A percentile compares a stretch with the other conserved stretches of the same genome.
Conservation (phyloP, 2,888 invertebrate species). For the Urechis unicinctus region DNA sequence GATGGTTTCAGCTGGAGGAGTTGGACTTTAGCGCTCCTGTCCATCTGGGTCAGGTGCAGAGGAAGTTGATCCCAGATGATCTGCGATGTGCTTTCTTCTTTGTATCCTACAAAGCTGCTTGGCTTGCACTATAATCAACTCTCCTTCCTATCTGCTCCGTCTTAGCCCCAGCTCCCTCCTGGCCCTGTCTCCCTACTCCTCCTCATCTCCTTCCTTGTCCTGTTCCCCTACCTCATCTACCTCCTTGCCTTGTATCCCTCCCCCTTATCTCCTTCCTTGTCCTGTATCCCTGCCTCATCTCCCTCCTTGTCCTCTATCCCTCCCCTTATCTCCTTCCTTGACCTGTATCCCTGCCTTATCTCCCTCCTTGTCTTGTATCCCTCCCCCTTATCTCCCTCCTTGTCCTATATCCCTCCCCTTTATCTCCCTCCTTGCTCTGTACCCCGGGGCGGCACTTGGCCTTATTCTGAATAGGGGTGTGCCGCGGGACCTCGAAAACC, state of each 20-base stretch:
- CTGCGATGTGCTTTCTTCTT: constrained; percentile 65
- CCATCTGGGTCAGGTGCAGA: constrained; percentile 1
- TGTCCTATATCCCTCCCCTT: neutral
- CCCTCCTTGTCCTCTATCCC: neutral
- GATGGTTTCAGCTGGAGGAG: constrained; percentile 22
- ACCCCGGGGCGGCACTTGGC: too few relatives aligned
- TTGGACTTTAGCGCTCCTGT: constrained; percentile 17
- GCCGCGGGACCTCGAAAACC: too few relatives aligned
- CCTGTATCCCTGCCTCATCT: neutral
- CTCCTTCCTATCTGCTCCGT: too few relatives aligned
- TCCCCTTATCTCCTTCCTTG: neutral
- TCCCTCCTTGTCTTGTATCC: neutral
- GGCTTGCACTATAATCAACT: too few relatives aligned
- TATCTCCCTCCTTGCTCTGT: neutral
- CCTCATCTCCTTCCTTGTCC: constrained; percentile 57
- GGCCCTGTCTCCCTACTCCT: too few relatives aligned
- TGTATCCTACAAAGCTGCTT: constrained; percentile 62
- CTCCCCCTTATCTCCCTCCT: neutral
- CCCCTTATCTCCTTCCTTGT: neutral
- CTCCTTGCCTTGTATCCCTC: constrained; percentile 11
- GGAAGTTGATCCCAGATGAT: constrained; percentile 50
- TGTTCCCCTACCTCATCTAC: constrained; percentile 37
- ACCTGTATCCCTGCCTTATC: neutral
- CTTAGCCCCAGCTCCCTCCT: too few relatives aligned
- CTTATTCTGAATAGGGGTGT: too few relatives aligned